Evolutionary conservation across 2,888 invertebrate genomes (phyloP).

Genomic region (Sinotaia quadrata): DNA sequence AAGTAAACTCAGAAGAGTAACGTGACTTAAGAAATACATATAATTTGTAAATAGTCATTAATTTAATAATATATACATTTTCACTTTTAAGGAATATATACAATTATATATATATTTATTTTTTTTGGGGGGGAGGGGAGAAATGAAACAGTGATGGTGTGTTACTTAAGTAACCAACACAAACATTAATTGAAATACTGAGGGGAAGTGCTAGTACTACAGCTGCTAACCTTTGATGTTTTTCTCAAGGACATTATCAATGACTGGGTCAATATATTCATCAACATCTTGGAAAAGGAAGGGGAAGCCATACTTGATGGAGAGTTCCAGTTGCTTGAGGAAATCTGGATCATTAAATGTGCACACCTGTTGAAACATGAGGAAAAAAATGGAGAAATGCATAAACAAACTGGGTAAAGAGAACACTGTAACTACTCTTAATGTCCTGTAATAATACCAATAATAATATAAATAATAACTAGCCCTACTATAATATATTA

Average conservation of each 20-base stretch:
- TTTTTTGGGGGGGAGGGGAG: too few species aligned
- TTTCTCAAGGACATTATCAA: slow-evolving; percentile 89
- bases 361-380: slow-evolving; percentile 70
- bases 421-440: too few species aligned
- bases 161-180: too few species aligned
- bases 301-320: slow-evolving; percentile 90
- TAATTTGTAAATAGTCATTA: background rate
- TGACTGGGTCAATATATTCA: slow-evolving; percentile 91
- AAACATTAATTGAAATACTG: too few species aligned
- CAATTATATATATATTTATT: too few species aligned
- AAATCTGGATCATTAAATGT: slow-evolving; percentile 90
- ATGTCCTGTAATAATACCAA: too few species aligned
- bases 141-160: too few species aligned
- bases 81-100: too few species aligned
- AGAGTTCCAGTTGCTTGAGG: slow-evolving; percentile 88
- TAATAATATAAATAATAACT: too few species aligned
- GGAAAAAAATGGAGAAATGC: background rate
- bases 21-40: background rate
- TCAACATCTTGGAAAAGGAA: slow-evolving; percentile 93
- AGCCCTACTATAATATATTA: too few species aligned
- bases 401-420: too few species aligned
- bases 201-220: background rate
- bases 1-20: background rate
- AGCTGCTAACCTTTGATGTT: slow-evolving; percentile 81
- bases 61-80: background rate